Base-by-base conservation (phyloP, 2,888 invertebrate genomes). In the Trachelus tabidus region DNA sequence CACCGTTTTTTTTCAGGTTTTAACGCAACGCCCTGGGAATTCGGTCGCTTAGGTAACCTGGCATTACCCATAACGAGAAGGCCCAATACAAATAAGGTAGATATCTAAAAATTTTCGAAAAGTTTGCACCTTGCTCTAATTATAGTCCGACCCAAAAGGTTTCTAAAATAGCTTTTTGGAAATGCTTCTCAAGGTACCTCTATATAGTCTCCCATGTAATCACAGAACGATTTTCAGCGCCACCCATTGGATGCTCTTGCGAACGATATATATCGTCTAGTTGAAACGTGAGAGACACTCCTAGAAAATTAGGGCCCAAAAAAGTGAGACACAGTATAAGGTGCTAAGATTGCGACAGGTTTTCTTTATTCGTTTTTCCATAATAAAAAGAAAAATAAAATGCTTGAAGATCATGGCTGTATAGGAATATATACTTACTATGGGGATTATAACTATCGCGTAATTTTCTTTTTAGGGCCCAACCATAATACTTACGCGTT, bases 71-170 rank as follows among this genome's bases (percentile, higher is more conserved):
- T 56, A 34, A 71, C 71, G 9, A 80, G 83, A 83, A 83, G 77
- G 78, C 75, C 56, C 71, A 9, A 30, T 71, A 71, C 33, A 12
- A 34, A 31, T 34, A 35, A 75, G 76, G 71, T 75, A 79, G 77
- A 68, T 76, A 75, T 68, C 68, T 34, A 80, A 82, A 81, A 87
- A 89, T 90, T 90, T 89, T 87, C 87, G 81, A 86, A 56, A 56
- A 56, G 85, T 89, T 89, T 89, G 89, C 89, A 89, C 89, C 89
- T 90, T 89, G 87, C 86, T 83, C 81, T 89, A 89, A 90, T 90
- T 89, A 87, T 81, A 76, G 79, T 74, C 74, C 74, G 76, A 73
- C 33, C 31, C 23, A 77, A n/a, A 77, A n/a, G 23, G 37, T 40
- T 75, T 75, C 31, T 75, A 34, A 30, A 56, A 56, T 56, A 23